phyloP scores from a whole-genome alignment of 2,797 vertebrate species.

The Tokudaia muenninki region DNA sequence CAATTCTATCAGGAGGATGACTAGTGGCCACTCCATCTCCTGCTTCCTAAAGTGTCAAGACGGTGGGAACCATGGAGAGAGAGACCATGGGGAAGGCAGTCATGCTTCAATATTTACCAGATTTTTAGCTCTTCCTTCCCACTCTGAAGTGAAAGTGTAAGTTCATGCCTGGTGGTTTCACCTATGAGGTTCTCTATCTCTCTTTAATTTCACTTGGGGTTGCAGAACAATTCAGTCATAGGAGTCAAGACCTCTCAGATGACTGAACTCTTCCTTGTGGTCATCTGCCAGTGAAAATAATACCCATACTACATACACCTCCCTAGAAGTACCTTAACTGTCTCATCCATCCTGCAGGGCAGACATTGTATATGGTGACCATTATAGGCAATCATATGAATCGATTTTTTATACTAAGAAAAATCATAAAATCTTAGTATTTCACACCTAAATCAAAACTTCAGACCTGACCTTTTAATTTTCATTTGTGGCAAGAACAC shows the following conservation, averaged over 20 bases:
- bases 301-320: background rate
- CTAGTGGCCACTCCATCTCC: too few species aligned
- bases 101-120: background rate
- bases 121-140: background rate
- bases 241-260: background rate
- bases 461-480: background rate
- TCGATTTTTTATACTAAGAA: background rate
- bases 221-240: background rate
- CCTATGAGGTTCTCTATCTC: background rate
- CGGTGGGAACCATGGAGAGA: background rate
- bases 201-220: background rate
- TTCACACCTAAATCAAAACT: conserved; percentile 17
- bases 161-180: background rate
- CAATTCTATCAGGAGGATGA: background rate
- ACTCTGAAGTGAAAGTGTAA: background rate
- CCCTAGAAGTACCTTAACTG: background rate
- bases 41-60: background rate
- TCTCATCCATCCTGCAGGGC: accelerated
- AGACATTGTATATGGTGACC: background rate
- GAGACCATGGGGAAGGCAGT: accelerated
- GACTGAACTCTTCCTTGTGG: background rate
- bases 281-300: background rate
- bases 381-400: background rate
- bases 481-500: background rate
- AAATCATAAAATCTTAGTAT: conserved; percentile 4